Evolutionary conservation across 1,140 invertebrate genomes (phyloP).

Genomic region (Camponotus pennsylvanicus): DNA sequence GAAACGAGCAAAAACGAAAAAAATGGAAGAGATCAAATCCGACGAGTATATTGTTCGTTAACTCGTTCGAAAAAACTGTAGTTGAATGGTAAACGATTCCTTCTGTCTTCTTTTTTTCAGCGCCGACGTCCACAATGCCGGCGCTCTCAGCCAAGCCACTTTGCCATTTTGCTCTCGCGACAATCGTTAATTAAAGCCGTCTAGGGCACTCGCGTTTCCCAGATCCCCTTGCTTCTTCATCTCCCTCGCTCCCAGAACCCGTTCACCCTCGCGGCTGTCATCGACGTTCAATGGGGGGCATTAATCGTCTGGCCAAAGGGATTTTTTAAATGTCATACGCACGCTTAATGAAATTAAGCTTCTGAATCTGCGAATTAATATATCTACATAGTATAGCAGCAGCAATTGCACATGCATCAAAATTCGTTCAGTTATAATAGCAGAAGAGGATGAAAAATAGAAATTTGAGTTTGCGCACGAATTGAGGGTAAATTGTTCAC

Average conservation of each 20-base stretch:
- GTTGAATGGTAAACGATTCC: constrained; percentile 39
- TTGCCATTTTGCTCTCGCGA: constrained; percentile 58
- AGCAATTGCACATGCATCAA: not conserved
- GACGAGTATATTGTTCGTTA: constrained; percentile 43
- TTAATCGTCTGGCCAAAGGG: constrained; percentile 63
- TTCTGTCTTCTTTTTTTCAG: constrained; percentile 41
- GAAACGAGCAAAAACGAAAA: not conserved
- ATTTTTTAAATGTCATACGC: constrained; percentile 57
- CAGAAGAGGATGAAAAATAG: too few species aligned
- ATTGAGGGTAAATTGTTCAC: not conserved
- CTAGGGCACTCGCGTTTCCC: constrained; percentile 64
- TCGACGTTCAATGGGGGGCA: constrained; percentile 53
- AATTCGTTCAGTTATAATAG: constrained; percentile 1
- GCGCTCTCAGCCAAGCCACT: constrained; percentile 42
- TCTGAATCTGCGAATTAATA: constrained; percentile 11
- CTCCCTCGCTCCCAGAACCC: not conserved
- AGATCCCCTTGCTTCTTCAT: constrained; percentile 2
- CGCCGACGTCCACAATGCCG: constrained; percentile 10
- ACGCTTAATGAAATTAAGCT: constrained; percentile 46
- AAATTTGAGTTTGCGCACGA: not conserved
- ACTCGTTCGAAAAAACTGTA: constrained; percentile 32
- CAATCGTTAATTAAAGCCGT: constrained; percentile 75
- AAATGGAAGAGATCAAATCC: constrained; percentile 32
- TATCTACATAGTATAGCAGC: not conserved
- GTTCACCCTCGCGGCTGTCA: not conserved